These are phyloP conservation scores for Operophtera brumata DNA, from an alignment of 2,888 invertebrate species.

Conservation along the genomic window DNA sequence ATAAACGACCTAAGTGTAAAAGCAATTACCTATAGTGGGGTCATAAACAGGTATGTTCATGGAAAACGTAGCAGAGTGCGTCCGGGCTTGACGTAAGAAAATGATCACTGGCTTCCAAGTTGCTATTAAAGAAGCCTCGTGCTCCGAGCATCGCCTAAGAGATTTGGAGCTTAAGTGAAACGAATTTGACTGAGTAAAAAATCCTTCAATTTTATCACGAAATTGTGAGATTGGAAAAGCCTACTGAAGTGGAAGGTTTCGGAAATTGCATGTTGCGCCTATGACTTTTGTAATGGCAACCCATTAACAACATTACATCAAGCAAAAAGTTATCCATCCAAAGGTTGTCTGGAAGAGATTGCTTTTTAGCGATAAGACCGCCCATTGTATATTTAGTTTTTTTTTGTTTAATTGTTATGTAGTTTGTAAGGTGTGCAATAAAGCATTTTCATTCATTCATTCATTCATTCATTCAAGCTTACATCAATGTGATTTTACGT, in stretches of 20 bases:
- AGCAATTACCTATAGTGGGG: too few species aligned
- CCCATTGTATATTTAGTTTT: too few species aligned
- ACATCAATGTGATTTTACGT: not conserved
- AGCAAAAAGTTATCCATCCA: too few species aligned
- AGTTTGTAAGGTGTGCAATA: too few species aligned
- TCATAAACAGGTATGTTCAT: too few species aligned
- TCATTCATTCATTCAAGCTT: too few species aligned
- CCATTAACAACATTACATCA: not conserved
- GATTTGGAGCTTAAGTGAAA: constrained; percentile 56
- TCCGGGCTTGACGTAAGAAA: not conserved
- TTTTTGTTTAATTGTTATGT: too few species aligned
- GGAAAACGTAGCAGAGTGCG: too few species aligned
- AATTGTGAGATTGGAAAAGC: constrained; percentile 50
- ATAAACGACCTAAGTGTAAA: too few species aligned
- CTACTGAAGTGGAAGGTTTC: constrained; percentile 29
- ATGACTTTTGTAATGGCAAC: constrained; percentile 10
- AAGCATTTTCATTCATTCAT: too few species aligned
- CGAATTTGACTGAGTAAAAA: constrained; percentile 58
- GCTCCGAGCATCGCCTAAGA: constrained; percentile 38
- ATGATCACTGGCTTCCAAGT: not conserved
- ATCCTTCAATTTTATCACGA: constrained; percentile 61
- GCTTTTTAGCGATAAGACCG: too few species aligned
- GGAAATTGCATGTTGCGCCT: constrained; percentile 31
- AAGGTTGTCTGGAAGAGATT: too few species aligned
- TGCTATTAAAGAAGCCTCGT: constrained; percentile 43